phyloP scores from a whole-genome alignment of 2,113 vertebrate genomes.

The Misgurnus mizolepis region DNA sequence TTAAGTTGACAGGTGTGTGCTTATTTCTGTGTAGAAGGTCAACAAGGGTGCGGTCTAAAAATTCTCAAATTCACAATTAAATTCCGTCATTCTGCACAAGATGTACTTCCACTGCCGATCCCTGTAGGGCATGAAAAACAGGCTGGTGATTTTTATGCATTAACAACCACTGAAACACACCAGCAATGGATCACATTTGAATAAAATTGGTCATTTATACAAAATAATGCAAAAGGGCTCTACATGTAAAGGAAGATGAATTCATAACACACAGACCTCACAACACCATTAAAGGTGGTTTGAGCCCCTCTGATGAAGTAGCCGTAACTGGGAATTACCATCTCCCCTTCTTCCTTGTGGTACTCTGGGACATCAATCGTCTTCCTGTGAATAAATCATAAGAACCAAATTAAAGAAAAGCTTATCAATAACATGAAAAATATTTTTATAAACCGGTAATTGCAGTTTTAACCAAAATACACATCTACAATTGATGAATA shows the following conservation, averaged over 20 bases:
- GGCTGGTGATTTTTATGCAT: neutral
- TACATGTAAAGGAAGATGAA: neutral
- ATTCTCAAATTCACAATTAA: slow-evolving; percentile 90
- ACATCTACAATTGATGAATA: neutral
- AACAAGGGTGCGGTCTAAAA: slow-evolving; percentile 67
- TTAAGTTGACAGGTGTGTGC: neutral
- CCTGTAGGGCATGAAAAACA: slow-evolving; percentile 71
- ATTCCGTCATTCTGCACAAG: slow-evolving; percentile 94
- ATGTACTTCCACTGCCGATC: slow-evolving; percentile 99
- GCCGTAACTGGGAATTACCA: slow-evolving; percentile 87
- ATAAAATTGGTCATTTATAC: too few species aligned
- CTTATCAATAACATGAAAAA: neutral
- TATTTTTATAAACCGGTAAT: neutral
- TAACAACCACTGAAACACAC: neutral
- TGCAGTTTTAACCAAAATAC: neutral
- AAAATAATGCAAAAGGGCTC: neutral
- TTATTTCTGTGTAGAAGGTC: neutral
- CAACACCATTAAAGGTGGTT: slow-evolving; percentile 92
- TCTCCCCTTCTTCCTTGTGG: slow-evolving; percentile 88
- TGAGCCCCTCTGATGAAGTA: slow-evolving; percentile 93
- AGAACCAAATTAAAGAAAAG: neutral
- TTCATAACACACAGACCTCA: slow-evolving; percentile 76
- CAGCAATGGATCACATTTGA: too few species aligned
- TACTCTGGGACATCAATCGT: slow-evolving; percentile 86
- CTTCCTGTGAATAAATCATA: slow-evolving; percentile 73